Base-by-base conservation (phyloP, 1,140 invertebrate genomes). In the Euwallacea similis region DNA sequence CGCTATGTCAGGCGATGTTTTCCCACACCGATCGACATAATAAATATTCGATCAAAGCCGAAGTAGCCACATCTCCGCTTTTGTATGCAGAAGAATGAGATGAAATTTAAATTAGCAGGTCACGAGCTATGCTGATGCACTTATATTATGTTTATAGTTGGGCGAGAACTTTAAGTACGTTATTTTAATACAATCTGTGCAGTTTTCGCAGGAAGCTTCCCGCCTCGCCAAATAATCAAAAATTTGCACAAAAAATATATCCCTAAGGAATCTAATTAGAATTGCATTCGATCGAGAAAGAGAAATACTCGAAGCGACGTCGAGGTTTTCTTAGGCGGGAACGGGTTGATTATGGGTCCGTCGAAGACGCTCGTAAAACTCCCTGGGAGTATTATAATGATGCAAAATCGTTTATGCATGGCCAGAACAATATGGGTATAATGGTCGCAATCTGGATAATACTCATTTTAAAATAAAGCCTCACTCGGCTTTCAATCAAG, bases 401-500 rank as follows among this genome's bases (percentile, higher is more conserved):
- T 13, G 42, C 56, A 42, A 68, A 68, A 68, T 68, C 66, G 56
- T 68, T 68, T 68, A 68, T 68, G 66, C 66, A 68, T 61, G 66
- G 66, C 44, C 46, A 9, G 66, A 60, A 68, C 66, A 68, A 68
- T 68, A 68, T 68, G 66, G 66, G 66, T 41, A 42, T 68, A 60
- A 68, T 68, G 56, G 56, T 68, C 66, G 55, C 41, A 68, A 68
- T 68, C 66, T 68, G 66, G 66, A 68, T 68, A 68, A 68, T 68
- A 16, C 58, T 33, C 53, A 60, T 68, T 68, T 68, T 68, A 68
- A 50, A 58, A 60, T 41, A 47, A 60, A 68, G 42, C 60, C 46
- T 21, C 59, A 16, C 50, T 41, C 8, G 13, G 66, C 66, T 50
- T 68, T 68, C 56, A 61, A 68, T 68, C 66, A 68, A 68, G n/a